A percentile compares a stretch with the other conserved stretches of the same genome.
phyloP scores from a whole-genome alignment of 2,113 vertebrate species.

The Calidris pygmaea region DNA sequence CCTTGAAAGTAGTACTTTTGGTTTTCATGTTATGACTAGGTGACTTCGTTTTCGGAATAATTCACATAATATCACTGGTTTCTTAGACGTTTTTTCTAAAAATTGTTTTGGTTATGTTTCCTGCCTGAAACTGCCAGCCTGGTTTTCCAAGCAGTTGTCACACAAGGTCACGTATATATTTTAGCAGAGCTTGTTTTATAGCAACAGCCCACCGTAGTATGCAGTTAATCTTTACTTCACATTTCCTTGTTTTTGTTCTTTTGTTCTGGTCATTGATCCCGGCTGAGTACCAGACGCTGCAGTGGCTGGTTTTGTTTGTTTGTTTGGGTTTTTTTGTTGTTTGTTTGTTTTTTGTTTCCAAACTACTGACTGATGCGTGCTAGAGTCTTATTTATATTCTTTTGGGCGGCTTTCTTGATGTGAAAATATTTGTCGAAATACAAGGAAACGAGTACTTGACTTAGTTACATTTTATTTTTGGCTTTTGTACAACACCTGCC shows the following conservation, averaged over 20 bases:
- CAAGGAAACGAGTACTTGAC: background rate
- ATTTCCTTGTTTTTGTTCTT: background rate
- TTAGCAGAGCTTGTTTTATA: conserved; percentile 14
- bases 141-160: background rate
- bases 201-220: rapidly evolving
- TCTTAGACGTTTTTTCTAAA: background rate
- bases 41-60: background rate
- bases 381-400: rapidly evolving
- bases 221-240: background rate
- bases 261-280: background rate
- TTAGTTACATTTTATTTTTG: background rate
- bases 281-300: background rate
- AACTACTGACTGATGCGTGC: background rate
- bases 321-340: background rate
- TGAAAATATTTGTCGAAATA: background rate
- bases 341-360: background rate
- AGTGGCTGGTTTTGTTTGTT: background rate
- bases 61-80: rapidly evolving
- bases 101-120: rapidly evolving
- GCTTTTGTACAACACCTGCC: rapidly evolving
- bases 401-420: rapidly evolving
- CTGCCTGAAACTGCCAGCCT: background rate
- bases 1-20: rapidly evolving
- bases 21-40: rapidly evolving
- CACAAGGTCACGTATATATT: background rate